Conservation (phyloP, 2,888 invertebrate genomes). For the Nemoura dubitans region DNA sequence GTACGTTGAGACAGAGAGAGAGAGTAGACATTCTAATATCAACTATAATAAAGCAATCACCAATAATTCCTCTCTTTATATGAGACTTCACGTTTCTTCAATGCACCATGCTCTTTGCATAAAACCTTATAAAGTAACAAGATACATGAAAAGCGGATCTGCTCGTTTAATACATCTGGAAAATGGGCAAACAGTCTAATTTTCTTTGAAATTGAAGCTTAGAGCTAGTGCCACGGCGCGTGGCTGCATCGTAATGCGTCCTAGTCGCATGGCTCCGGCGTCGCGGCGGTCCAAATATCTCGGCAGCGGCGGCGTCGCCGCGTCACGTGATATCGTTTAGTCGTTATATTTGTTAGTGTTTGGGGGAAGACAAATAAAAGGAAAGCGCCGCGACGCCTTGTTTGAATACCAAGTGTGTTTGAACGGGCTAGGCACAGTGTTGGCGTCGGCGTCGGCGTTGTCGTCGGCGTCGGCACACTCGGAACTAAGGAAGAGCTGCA, state of each 20-base stretch:
- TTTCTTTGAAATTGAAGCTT: constrained; percentile 28
- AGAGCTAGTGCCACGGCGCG: background rate
- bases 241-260: constrained; percentile 17
- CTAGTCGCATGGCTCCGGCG: background rate
- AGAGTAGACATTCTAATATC: background rate
- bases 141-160: background rate
- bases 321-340: constrained; percentile 32
- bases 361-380: constrained; percentile 36
- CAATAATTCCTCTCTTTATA: background rate
- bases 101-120: background rate
- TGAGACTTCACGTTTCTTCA: background rate
- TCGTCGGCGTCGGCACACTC: background rate
- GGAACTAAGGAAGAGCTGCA: too few relatives aligned
- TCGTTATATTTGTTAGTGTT: constrained; percentile 37
- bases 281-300: constrained; percentile 32
- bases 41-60: background rate
- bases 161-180: constrained; percentile 2
- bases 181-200: constrained; percentile 13
- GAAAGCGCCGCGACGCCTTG: background rate
- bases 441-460: background rate
- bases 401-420: constrained; percentile 16
- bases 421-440: background rate
- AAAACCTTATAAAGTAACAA: background rate
- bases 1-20: too few relatives aligned
- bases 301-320: background rate